Percentiles rank a stretch among this genome's conserved stretches.
Conservation (phyloP, 2,113 vertebrate genomes). For the Proteles cristata region DNA sequence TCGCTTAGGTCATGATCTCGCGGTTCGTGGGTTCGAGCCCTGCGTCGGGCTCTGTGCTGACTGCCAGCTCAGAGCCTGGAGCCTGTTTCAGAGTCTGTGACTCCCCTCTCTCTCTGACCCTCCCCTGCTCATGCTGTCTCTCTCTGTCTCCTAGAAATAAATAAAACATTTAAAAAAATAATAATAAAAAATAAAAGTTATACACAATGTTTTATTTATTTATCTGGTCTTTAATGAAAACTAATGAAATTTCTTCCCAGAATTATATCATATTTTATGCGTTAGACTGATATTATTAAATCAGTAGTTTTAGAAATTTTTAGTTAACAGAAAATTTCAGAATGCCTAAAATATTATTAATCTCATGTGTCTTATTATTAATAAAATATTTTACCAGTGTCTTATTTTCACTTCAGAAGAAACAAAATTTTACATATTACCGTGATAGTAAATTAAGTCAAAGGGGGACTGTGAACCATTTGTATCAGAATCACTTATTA, state of each 20-base stretch:
- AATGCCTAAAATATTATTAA: background rate
- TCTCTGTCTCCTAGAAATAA: too few relatives aligned
- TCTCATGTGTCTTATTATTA: background rate
- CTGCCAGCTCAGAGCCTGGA: too few relatives aligned
- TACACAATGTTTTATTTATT: background rate
- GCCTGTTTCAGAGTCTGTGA: too few relatives aligned
- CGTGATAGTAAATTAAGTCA: background rate
- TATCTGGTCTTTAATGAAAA: background rate
- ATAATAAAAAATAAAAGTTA: too few relatives aligned
- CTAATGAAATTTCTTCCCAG: background rate
- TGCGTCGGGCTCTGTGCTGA: too few relatives aligned
- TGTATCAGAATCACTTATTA: background rate
- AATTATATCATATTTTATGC: background rate
- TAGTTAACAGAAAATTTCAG: background rate
- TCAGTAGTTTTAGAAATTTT: background rate
- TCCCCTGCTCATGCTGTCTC: too few relatives aligned
- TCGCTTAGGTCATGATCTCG: too few relatives aligned
- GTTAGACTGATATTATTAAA: background rate
- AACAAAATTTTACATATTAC: background rate
- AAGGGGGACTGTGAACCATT: background rate
- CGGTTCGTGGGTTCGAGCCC: too few relatives aligned
- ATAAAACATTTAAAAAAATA: conserved; percentile 45
- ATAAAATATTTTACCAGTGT: background rate
- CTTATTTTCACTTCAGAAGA: conserved; percentile 18
- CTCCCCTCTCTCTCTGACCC: too few relatives aligned